Evolutionary conservation across 2,797 vertebrate species (phyloP), one percentile per base, ranked within the genome.

Genomic region (Valencia hispanica): DNA sequence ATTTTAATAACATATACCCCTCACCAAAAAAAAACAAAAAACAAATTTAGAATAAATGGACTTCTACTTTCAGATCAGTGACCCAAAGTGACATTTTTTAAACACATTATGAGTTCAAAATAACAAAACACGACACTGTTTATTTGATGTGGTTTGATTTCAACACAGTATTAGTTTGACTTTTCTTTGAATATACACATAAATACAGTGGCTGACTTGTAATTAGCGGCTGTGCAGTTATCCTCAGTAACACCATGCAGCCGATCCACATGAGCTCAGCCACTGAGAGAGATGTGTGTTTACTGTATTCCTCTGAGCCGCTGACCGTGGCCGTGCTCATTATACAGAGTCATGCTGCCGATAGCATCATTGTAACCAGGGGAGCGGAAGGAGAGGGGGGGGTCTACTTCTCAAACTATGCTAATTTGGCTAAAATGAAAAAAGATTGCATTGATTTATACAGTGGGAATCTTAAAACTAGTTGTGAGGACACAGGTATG

Each of bases 331-430:
- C 82, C 66, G 74, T 27, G 75, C 81, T 89, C 90, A 90, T 92
- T 92, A 93, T 79, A 86, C 86, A 84, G 82, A 87, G 87, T 84
- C 88, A 80, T 57, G 87, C 80, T 80, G 83, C 82, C 84, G 77
- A 90, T 87, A 78, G 82, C 78, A 77, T 74, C 75, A 65, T 75
- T 68, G 83, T 82, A 79, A 87, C 72, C 78, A 71, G 73, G n/a
- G 50, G 80, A 75, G 61, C 69, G 41, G 65, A 39, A 34, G 39
- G 69, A 78, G 77, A 50, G 30, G 50, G 36, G 73, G 70, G 72
- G 11, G 80, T 68, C 57, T 72, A 68, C 45, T 50, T 41, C 55
- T 18, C 72, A 0, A 11, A 78, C 83, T 72, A 72, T 1, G 75
- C 84, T 88, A 89, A 90, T 87, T 90, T 15, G 10, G 66, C 72